These are phyloP conservation scores for Lagopus muta DNA, from an alignment of 2,113 vertebrate genomes.

Conservation along the genomic window DNA sequence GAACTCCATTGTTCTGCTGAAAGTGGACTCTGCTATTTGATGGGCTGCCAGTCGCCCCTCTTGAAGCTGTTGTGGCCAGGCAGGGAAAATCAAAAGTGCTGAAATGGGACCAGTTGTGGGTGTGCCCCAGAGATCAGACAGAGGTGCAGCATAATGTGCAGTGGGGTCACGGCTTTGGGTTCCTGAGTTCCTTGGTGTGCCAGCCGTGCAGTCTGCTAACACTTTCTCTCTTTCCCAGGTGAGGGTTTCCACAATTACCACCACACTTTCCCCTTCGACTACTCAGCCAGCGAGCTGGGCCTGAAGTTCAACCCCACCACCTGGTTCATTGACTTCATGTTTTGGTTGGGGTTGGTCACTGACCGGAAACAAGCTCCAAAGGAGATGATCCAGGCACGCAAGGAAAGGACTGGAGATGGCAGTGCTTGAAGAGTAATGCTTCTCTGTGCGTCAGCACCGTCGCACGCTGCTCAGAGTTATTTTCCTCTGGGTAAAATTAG, in stretches of 20 bases:
- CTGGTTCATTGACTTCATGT: constrained; percentile 88
- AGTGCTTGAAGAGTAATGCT: constrained; percentile 59
- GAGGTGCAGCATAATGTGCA: background rate
- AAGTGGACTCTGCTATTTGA: background rate
- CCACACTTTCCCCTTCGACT: constrained; percentile 86
- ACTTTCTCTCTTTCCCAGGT: constrained; percentile 70
- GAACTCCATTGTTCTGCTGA: fast-evolving
- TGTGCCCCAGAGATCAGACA: background rate
- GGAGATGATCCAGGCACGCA: constrained; percentile 79
- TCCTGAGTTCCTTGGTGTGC: background rate
- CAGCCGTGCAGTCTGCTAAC: background rate
- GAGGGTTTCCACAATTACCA: constrained; percentile 85
- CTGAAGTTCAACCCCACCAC: constrained; percentile 86
- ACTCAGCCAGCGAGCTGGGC: constrained; percentile 84
- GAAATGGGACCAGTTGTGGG: background rate
- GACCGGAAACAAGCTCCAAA: constrained; percentile 77
- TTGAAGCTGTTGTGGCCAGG: background rate
- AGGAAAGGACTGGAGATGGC: constrained; percentile 83
- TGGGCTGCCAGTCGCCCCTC: fast-evolving
- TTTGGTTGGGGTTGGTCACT: constrained; percentile 82
- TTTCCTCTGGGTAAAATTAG: constrained; percentile 7
- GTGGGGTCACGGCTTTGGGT: background rate
- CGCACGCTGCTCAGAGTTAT: background rate
- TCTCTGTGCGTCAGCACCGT: background rate
- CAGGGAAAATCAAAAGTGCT: background rate